Percentiles rank a stretch among this genome's conserved stretches.
Evolutionary conservation across 2,888 invertebrate genomes (phyloP).

Genomic region (Hermodice carunculata): DNA sequence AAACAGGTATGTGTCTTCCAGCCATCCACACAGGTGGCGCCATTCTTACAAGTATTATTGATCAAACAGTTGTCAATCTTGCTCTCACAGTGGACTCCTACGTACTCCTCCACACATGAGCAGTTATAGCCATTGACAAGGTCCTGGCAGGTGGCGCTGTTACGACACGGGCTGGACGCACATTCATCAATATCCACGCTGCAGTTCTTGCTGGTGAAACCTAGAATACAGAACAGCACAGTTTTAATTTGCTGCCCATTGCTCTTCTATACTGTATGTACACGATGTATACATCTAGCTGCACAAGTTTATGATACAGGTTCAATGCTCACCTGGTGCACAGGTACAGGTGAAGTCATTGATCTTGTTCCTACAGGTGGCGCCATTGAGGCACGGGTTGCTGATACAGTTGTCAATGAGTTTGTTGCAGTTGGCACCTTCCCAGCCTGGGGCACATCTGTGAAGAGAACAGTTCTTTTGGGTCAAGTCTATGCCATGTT

Average conservation of each 20-base stretch:
- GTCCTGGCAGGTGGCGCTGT: slow-evolving; percentile 45
- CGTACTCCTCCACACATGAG: slow-evolving; percentile 19
- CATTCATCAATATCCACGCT: slow-evolving; percentile 47
- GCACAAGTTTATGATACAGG: background rate
- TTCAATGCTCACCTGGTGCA: slow-evolving; percentile 70
- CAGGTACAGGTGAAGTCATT: slow-evolving; percentile 82
- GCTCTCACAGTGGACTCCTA: slow-evolving; percentile 16
- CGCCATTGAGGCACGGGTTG: slow-evolving; percentile 76
- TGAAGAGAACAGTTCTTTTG: background rate
- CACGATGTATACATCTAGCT: too few relatives aligned
- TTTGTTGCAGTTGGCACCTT: slow-evolving; percentile 45
- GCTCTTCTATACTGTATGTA: too few relatives aligned
- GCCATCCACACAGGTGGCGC: slow-evolving; percentile 48
- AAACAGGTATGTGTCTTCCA: slow-evolving; percentile 40
- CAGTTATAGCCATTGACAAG: slow-evolving; percentile 37
- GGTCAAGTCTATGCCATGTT: too few relatives aligned
- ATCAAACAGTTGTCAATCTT: slow-evolving; percentile 40
- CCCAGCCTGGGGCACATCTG: slow-evolving; percentile 45
- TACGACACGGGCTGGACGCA: slow-evolving; percentile 47
- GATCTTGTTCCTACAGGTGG: slow-evolving; percentile 75
- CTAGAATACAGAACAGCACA: slow-evolving; percentile 26
- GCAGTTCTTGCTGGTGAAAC: slow-evolving; percentile 47
- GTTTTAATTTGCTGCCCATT: too few relatives aligned
- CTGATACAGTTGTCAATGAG: slow-evolving; percentile 16
- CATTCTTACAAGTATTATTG: slow-evolving; percentile 51